Evolutionary conservation across 1,140 invertebrate genomes (phyloP), one percentile per base, ranked within the genome.

Genomic region (Gonioctena quinquepunctata): DNA sequence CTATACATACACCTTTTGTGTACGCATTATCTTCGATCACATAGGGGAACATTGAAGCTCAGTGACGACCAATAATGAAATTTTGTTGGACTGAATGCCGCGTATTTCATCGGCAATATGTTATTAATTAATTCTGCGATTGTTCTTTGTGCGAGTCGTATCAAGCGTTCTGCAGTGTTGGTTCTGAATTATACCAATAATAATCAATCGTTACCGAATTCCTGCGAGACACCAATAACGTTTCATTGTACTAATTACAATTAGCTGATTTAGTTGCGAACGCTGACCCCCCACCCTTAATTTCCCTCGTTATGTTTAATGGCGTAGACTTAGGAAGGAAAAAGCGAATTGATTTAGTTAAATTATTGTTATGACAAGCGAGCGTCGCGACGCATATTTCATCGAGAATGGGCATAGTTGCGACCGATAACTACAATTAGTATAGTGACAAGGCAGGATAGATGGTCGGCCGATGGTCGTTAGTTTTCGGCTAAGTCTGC

Each of bases 371-470:
- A 73, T 77, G 77, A 76, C 78, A 74, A 73, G 70, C 71, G 59
- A 69, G 63, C 62, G 28, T 73, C 54, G 64, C 68, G 74, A 59
- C 72, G 74, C 77, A 79, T 80, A 80, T 79, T 78, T 79, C 78
- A 79, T 73, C 67, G 74, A 64, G 73, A 80, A 79, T 79, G 79
- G 77, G 71, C 79, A 79, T 80, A 79, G 79, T 80, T 79, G 79
- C 72, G 73, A 76, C 77, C 78, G 79, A 80, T 80, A 80, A 79
- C 76, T 76, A 76, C 76, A 79, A 79, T 80, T 80, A 80, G 76
- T 71, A 73, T 76, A 77, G 72, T 76, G 73, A 77, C 79, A 76
- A 74, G 70, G 68, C 73, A 73, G 74, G 73, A 78, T 78, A 76
- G 73, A 78, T 75, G 73, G 57, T 69, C 75, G 68, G 63, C 64